A percentile compares a stretch with the other conserved stretches of the same genome.
phyloP scores from a whole-genome alignment of 2,113 vertebrate species.

The Pluvianellus socialis region DNA sequence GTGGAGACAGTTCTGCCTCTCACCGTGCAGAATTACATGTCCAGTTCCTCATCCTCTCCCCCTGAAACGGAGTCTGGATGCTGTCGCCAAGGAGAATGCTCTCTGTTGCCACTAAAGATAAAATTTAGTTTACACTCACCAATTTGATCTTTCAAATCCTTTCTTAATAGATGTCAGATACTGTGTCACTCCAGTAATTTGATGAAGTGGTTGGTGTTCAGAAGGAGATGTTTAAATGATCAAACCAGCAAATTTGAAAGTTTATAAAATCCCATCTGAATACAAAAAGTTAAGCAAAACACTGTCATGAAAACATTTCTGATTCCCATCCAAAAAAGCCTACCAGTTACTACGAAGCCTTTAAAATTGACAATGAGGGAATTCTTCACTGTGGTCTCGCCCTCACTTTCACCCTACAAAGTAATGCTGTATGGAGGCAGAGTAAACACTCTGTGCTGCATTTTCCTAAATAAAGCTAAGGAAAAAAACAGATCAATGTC shows the following conservation, averaged over 20 bases:
- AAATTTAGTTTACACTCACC: neutral
- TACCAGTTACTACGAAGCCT: slow-evolving; percentile 64
- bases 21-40: neutral
- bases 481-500: slow-evolving; percentile 60
- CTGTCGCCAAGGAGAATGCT: neutral
- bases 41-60: neutral
- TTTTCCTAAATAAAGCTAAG: slow-evolving; percentile 70
- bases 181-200: neutral
- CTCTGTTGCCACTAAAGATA: neutral
- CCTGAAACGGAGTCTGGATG: neutral
- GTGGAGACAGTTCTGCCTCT: neutral
- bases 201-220: neutral
- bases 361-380: slow-evolving; percentile 70
- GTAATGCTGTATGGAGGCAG: slow-evolving; percentile 66
- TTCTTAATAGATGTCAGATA: neutral
- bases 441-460: slow-evolving; percentile 66
- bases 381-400: slow-evolving; percentile 72
- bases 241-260: neutral
- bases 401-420: slow-evolving; percentile 69
- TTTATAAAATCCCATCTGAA: slow-evolving; percentile 51
- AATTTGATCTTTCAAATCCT: neutral
- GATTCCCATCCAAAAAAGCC: slow-evolving; percentile 55
- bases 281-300: slow-evolving; percentile 61
- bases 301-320: slow-evolving; percentile 64
- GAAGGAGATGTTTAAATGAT: neutral